Conservation (phyloP, 2,113 vertebrate species). For the Rhinogobius similis region DNA sequence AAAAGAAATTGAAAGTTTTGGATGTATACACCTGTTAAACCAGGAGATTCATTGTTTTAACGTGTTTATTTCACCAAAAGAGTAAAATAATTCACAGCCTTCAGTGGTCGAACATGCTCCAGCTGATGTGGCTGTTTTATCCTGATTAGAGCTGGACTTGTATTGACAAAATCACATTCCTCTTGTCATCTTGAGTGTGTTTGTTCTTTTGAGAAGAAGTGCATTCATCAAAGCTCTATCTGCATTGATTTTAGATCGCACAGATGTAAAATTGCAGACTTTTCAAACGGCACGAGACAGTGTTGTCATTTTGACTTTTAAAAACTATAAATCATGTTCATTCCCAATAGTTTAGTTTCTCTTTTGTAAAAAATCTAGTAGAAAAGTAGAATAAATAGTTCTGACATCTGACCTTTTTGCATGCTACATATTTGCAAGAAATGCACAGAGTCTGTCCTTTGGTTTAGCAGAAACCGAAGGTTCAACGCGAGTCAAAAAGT, state of each 20-base stretch:
- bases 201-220: slow-evolving; percentile 30
- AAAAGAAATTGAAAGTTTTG: neutral
- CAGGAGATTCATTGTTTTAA: neutral
- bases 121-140: neutral
- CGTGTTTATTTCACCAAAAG: neutral
- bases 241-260: slow-evolving; percentile 29
- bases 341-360: neutral
- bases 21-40: neutral
- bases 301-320: neutral
- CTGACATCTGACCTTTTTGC: neutral
- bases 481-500: neutral
- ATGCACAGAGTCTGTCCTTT: neutral
- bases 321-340: neutral
- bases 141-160: slow-evolving; percentile 33
- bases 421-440: neutral
- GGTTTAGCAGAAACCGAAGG: neutral
- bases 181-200: slow-evolving; percentile 25
- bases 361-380: neutral
- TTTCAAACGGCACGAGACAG: neutral
- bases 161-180: slow-evolving; percentile 35
- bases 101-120: neutral
- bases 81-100: neutral
- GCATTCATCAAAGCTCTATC: slow-evolving; percentile 38
- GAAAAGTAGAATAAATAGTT: too few species aligned
- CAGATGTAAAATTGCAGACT: slow-evolving; percentile 8